Base-by-base conservation (phyloP, 2,113 vertebrate species). In the Sminthopsis crassicaudata region DNA sequence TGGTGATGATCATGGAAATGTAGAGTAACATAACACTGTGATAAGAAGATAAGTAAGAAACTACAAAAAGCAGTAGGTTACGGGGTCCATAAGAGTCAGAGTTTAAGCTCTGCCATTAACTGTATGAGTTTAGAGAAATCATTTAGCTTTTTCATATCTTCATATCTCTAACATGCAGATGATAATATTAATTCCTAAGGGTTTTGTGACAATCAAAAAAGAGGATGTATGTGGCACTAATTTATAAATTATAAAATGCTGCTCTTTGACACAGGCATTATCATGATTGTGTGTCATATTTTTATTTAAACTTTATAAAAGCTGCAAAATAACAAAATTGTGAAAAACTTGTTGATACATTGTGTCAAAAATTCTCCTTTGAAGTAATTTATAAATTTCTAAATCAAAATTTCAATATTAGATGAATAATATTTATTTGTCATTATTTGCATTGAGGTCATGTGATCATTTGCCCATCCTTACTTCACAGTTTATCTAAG, bases 181-280 rank as follows among this genome's bases (percentile, higher is more conserved):
- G 57, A 84, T 57, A 51, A 90, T 36, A 53, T 30, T 50, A 52
- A 48, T 26, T 42, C 51, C 90, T 6, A 42, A 50, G 36, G 36
- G 52, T 30, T 48, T 90, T 91, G 60, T 25, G 27, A 30, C 95
- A 94, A 93, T 60, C 25, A 91, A 94, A 93, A 27, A 54, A 27
- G 89, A 57, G n/a, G 54, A 93, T 67, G 42, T 93, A 92, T 46
- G 57, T 67, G 91, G 84, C 27, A 51, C 92, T 30, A 57, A 57
- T 57, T 57, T 57, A 30, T 57, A 60, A 60, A 60, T 60, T 30
- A 60, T 60, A 60, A 60, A 60, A 60, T 60, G 57, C 27, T 60
- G 3, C 57, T 12, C 10, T 27, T 60, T 10, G 57, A 30, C 57
- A 60, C 27, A 60, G 27, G 10, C 27, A 60, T 30, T 60, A 30